A percentile compares a stretch with the other conserved stretches of the same genome.
phyloP scores from a whole-genome alignment of 2,888 invertebrate genomes.

The Zootermopsis nevadensis region DNA sequence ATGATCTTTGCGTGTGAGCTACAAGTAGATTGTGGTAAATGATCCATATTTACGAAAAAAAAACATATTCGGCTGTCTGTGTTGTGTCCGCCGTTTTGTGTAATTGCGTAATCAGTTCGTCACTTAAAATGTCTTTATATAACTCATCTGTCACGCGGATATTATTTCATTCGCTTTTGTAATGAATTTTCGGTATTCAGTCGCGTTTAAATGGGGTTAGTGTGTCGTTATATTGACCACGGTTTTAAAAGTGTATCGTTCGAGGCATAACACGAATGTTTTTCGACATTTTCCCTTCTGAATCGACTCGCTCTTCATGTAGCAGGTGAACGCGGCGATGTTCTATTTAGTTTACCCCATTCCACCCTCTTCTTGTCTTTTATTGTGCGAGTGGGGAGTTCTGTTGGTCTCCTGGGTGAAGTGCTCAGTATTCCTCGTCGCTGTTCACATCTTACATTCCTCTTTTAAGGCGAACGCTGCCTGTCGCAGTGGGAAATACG shows the following conservation, averaged over 20 bases:
- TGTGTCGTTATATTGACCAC: not conserved
- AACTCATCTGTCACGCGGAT: too few species aligned
- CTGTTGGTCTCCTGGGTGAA: not conserved
- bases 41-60: too few species aligned
- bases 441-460: not conserved
- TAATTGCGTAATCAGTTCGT: too few species aligned
- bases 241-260: not conserved
- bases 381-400: conserved; percentile 2
- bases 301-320: not conserved
- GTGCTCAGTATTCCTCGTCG: not conserved
- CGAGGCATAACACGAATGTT: not conserved
- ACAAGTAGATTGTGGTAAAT: too few species aligned
- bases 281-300: not conserved
- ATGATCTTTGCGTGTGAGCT: too few species aligned
- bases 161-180: too few species aligned
- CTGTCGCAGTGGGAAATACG: too few species aligned
- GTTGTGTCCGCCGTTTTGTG: too few species aligned
- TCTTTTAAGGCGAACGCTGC: not conserved
- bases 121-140: too few species aligned
- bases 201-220: not conserved
- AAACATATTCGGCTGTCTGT: too few species aligned
- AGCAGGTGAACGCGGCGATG: not conserved
- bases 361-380: not conserved
- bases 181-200: too few species aligned
- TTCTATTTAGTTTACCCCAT: not conserved